These are phyloP conservation scores for Calonectris borealis DNA, from an alignment of 2,113 vertebrate genomes.

Conservation along the genomic window DNA sequence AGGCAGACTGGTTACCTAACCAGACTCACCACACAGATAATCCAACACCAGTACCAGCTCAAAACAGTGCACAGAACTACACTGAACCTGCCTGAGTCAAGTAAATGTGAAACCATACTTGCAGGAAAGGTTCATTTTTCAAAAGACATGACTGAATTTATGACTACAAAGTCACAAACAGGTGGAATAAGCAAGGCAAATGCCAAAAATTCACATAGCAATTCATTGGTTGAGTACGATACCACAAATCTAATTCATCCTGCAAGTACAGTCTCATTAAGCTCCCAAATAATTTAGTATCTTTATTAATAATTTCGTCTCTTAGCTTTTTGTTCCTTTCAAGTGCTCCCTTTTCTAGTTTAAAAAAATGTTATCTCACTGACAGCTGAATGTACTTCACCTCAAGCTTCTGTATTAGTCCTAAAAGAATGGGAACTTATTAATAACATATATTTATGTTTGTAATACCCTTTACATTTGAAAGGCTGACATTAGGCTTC, in stretches of 20 bases:
- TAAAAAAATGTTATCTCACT: neutral
- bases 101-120: neutral
- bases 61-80: neutral
- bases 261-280: neutral
- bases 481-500: neutral
- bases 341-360: neutral
- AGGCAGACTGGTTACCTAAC: neutral
- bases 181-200: neutral
- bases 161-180: neutral
- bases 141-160: neutral
- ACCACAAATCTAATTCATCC: neutral
- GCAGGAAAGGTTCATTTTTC: neutral
- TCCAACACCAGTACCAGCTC: neutral
- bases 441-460: neutral
- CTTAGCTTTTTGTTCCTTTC: neutral
- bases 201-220: neutral
- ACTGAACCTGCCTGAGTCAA: neutral
- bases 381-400: neutral
- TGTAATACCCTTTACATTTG: neutral
- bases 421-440: neutral
- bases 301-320: neutral
- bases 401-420: neutral
- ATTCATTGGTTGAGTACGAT: neutral
- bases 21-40: neutral
- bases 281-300: neutral